These are phyloP conservation scores for Polypedilum vanderplanki DNA, from an alignment of 1,140 invertebrate species.

Conservation along the genomic window DNA sequence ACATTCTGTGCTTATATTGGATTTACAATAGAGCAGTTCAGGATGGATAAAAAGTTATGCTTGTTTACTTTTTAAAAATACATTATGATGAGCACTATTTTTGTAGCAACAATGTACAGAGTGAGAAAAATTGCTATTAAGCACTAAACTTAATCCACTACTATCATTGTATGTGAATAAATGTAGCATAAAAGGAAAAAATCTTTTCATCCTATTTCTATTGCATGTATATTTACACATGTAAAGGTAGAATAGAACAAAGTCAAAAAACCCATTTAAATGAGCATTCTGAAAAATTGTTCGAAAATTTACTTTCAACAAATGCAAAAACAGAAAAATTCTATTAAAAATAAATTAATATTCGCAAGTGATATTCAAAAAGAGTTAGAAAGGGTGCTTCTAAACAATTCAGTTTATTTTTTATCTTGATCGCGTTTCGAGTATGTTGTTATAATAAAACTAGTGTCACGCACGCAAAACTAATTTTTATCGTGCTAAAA, in stretches of 20 bases:
- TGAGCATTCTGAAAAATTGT: background rate
- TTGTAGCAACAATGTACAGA: background rate
- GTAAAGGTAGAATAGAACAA: background rate
- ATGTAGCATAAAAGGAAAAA: background rate
- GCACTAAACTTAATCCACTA: background rate
- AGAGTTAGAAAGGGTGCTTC: background rate
- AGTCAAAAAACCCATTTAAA: constrained; percentile 7
- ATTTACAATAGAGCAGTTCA: background rate
- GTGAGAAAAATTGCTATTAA: background rate
- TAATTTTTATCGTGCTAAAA: too few relatives aligned
- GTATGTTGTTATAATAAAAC: constrained; percentile 3
- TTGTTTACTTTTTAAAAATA: constrained; percentile 8
- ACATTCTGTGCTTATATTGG: constrained; percentile 12
- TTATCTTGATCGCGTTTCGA: constrained; percentile 2
- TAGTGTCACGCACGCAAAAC: background rate
- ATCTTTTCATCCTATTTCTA: too few relatives aligned
- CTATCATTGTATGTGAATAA: background rate
- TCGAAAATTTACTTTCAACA: background rate
- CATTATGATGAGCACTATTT: constrained; percentile 3
- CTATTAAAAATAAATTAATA: background rate
- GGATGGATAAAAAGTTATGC: constrained; percentile 4
- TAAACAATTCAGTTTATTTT: background rate
- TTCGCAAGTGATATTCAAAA: background rate
- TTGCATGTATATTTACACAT: too few relatives aligned
- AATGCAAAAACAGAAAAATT: background rate